These are phyloP conservation scores for Tinea trinotella DNA, from an alignment of 2,888 invertebrate genomes.

Conservation along the genomic window DNA sequence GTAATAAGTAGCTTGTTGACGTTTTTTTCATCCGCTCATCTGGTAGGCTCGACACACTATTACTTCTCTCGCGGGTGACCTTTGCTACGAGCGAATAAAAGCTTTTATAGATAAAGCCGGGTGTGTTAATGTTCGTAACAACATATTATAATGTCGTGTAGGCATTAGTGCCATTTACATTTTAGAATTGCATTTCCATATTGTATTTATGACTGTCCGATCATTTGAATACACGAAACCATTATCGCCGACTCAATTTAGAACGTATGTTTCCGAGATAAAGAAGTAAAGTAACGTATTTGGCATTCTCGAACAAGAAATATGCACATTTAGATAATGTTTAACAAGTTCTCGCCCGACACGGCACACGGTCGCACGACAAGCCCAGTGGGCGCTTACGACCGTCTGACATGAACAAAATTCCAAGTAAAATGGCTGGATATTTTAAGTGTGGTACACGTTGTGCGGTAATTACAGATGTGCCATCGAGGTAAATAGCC, in stretches of 20 bases:
- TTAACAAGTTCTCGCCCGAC: slow-evolving; percentile 7
- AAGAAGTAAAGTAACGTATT: neutral
- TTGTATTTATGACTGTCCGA: slow-evolving; percentile 1
- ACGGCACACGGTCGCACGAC: neutral
- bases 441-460: slow-evolving; percentile 52
- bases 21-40: slow-evolving; percentile 1
- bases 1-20: slow-evolving; percentile 46
- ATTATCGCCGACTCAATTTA: slow-evolving; percentile 2
- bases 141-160: neutral
- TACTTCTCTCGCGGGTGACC: slow-evolving; percentile 33
- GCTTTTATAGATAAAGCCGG: neutral
- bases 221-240: slow-evolving; percentile 2
- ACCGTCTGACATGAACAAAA: slow-evolving; percentile 33
- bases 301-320: slow-evolving; percentile 10
- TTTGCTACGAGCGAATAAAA: slow-evolving; percentile 24
- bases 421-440: slow-evolving; percentile 48
- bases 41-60: slow-evolving; percentile 27
- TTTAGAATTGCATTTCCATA: slow-evolving; percentile 10
- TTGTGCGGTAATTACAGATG: slow-evolving; percentile 62
- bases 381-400: slow-evolving; percentile 33
- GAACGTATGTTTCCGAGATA: slow-evolving; percentile 2
- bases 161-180: slow-evolving; percentile 8
- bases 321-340: slow-evolving; percentile 9
- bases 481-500: slow-evolving; percentile 60
- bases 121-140: neutral